phyloP scores from a whole-genome alignment of 2,888 invertebrate genomes.

The Andricus quercusramuli region DNA sequence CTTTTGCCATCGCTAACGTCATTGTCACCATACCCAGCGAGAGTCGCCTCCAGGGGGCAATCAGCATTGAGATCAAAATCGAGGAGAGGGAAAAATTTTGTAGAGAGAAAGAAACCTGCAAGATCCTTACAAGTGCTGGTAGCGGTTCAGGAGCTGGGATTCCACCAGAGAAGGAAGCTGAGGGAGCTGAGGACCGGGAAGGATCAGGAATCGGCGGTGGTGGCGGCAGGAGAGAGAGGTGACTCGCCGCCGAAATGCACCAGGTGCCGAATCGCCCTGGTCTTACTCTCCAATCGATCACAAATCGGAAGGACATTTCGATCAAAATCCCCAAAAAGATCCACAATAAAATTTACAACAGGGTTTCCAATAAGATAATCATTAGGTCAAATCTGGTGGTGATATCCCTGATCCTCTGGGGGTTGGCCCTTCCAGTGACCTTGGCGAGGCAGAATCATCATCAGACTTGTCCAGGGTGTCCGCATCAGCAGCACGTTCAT shows the following conservation, averaged over 20 bases:
- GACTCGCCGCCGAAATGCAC: constrained; percentile 75
- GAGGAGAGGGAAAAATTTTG: constrained; percentile 44
- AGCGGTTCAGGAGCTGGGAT: constrained; percentile 39
- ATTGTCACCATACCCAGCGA: constrained; percentile 47
- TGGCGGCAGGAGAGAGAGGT: constrained; percentile 66
- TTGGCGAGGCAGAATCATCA: constrained; percentile 67
- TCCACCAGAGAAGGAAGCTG: constrained; percentile 1
- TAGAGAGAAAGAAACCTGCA: constrained; percentile 38
- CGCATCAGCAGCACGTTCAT: constrained; percentile 72
- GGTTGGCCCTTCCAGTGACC: constrained; percentile 55
- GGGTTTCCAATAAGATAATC: constrained; percentile 33
- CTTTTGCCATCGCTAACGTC: constrained; percentile 64
- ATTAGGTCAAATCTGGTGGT: constrained; percentile 44
- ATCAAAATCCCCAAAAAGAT: constrained; percentile 9
- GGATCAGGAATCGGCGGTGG: constrained; percentile 51
- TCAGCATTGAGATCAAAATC: constrained; percentile 34
- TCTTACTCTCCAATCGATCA: constrained; percentile 58
- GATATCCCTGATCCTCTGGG: constrained; percentile 55
- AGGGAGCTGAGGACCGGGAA: constrained; percentile 43
- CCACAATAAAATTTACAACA: constrained; percentile 4
- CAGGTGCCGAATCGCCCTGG: constrained; percentile 64
- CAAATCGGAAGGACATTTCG: constrained; percentile 40
- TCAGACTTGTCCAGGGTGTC: constrained; percentile 76
- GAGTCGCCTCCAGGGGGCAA: constrained; percentile 41
- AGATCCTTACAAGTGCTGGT: constrained; percentile 29